phyloP scores from a whole-genome alignment of 2,113 vertebrate species.

The Rhinoderma darwinii region DNA sequence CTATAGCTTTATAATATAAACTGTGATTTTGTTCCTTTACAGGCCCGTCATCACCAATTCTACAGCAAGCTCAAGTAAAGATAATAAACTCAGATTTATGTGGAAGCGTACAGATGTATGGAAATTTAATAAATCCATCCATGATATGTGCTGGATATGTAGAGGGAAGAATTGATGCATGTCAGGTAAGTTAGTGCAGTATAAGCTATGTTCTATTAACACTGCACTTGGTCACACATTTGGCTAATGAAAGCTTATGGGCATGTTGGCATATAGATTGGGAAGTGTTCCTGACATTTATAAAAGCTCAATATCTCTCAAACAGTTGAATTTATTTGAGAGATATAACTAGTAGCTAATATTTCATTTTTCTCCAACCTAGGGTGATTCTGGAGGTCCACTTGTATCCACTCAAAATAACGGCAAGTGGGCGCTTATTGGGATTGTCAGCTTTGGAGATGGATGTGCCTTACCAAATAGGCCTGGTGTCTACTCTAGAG shows the following conservation, averaged over 20 bases:
- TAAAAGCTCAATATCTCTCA: too few species aligned
- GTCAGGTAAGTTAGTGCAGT: slow-evolving; percentile 9
- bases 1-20: neutral
- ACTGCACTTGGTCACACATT: neutral
- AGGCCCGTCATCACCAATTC: neutral
- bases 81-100: slow-evolving; percentile 11
- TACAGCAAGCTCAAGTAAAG: slow-evolving; percentile 39
- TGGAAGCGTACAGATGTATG: neutral
- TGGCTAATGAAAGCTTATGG: neutral
- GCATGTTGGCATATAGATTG: neutral
- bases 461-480: slow-evolving; percentile 75
- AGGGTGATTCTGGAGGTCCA: slow-evolving; percentile 90
- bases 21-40: neutral
- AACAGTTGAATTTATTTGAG: neutral
- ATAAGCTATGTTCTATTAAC: neutral
- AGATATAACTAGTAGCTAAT: neutral
- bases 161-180: slow-evolving; percentile 28
- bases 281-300: neutral
- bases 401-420: slow-evolving; percentile 77
- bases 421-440: slow-evolving; percentile 82
- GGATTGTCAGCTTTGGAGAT: slow-evolving; percentile 82
- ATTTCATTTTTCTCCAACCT: neutral
- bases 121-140: neutral
- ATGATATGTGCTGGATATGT: slow-evolving; percentile 50
- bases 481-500: slow-evolving; percentile 82